Evolutionary conservation across 2,797 vertebrate species (phyloP), one percentile per base, ranked within the genome.

Genomic region (Taenioides sp.): DNA sequence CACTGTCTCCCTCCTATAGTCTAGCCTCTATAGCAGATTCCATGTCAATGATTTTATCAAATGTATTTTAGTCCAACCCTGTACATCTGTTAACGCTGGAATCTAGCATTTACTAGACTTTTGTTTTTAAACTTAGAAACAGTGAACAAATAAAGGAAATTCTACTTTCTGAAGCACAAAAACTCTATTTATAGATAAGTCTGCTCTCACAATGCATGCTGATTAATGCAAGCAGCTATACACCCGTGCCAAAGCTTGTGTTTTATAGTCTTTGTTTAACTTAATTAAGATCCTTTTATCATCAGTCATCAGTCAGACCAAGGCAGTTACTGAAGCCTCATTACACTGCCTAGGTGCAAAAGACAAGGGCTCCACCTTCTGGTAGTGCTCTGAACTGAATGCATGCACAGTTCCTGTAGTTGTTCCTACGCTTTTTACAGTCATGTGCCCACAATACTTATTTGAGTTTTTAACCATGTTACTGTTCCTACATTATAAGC

Each of bases 111-210:
- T 43, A 74, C 68, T 65, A 61, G 4, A 55, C 70, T 75, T 65
- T 47, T 57, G 76, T 81, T 80, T 61, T 81, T 79, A 85, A 83
- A 84, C 78, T 82, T 85, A 80, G 82, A 89, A 77, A 73, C 77
- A 73, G 62, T 28, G 67, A 84, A 92, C 88, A 90, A 92, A 89
- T 65, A 85, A 81, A 90, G 88, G 88, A 92, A 90, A 87, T 77
- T 52, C 67, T 73, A 23, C 20, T 72, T 71, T 64, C 69, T 69
- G 72, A 79, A 71, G 72, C 76, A 71, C 73, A 52, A 78, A 82
- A 60, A 81, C 78, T 72, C 83, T 88, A 87, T 84, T 87, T 89
- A 90, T 89, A 87, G 2, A 0, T 79, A 84, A 78, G 65, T 80
- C 79, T 12, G 37, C 34, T 77, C 74, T 73, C 72, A 90, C 88